Percentiles rank a stretch among this genome's conserved stretches.
Conservation (phyloP, 2,888 invertebrate species). For the Camponotus fellah region DNA sequence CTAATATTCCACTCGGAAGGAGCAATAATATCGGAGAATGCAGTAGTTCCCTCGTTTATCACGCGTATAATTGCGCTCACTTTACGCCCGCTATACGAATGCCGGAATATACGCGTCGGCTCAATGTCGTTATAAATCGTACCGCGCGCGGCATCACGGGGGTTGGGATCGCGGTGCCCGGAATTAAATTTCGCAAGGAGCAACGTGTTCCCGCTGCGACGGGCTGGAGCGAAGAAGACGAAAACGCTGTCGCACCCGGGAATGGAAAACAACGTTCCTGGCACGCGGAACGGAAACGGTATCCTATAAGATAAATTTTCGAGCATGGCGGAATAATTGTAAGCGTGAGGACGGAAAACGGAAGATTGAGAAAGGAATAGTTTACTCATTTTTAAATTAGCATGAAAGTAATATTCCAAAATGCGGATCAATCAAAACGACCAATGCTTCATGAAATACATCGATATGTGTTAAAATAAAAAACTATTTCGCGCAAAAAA, state of each 20-base stretch:
- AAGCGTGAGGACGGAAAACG: background rate
- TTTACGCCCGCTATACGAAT: conserved; percentile 50
- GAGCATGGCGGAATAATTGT: conserved; percentile 43
- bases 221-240: conserved; percentile 51
- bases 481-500: background rate
- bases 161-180: conserved; percentile 41
- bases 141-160: conserved; percentile 26
- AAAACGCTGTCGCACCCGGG: conserved; percentile 43
- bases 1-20: conserved; percentile 20
- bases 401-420: background rate
- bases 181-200: conserved; percentile 53
- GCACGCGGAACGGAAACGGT: conserved; percentile 51
- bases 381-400: background rate
- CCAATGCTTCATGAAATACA: background rate
- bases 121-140: conserved; percentile 76
- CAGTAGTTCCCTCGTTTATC: conserved; percentile 52
- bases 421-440: background rate
- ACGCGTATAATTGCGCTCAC: conserved; percentile 52
- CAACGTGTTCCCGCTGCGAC: conserved; percentile 40
- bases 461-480: background rate
- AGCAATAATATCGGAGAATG: conserved; percentile 53
- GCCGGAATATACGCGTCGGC: conserved; percentile 56
- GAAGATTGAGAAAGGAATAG: background rate
- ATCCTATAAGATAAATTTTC: conserved; percentile 53
- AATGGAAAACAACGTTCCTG: conserved; percentile 48